Percentiles rank a stretch among this genome's conserved stretches.
These are phyloP conservation scores for Lycopodina hypogea DNA, from an alignment of 37 sponge, comb jelly and placozoan genomes.

Conservation along the genomic window DNA sequence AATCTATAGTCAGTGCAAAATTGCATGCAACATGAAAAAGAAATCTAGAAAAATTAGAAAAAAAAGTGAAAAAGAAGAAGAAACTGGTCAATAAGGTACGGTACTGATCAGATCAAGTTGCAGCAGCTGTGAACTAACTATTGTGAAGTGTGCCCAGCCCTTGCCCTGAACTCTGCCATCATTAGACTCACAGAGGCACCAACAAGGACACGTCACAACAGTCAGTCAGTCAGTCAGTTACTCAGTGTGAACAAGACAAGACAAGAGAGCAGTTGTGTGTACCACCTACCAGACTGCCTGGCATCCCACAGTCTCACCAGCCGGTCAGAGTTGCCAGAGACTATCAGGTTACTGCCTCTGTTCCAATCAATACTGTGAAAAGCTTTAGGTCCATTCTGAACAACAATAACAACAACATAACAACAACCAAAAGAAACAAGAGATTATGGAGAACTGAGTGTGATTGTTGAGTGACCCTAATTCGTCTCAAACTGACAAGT, in stretches of 20 bases:
- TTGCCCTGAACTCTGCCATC: too few species aligned
- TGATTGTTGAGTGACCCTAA: too few species aligned
- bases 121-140: too few species aligned
- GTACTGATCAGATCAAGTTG: too few species aligned
- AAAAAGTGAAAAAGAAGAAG: background rate
- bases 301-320: constrained; percentile 77
- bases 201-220: too few species aligned
- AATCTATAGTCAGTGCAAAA: background rate
- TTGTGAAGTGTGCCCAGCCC: too few species aligned
- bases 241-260: too few species aligned
- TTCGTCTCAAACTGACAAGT: too few species aligned
- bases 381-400: constrained; percentile 67
- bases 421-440: background rate
- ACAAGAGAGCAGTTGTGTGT: too few species aligned
- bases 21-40: background rate
- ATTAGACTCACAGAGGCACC: too few species aligned
- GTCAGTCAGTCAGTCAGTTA: too few species aligned
- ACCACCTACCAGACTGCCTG: constrained; percentile 15
- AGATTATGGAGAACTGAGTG: too few species aligned
- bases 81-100: background rate
- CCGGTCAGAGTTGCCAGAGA: constrained; percentile 73
- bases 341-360: constrained; percentile 33
- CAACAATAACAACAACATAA: background rate
- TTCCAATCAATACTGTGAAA: constrained; percentile 55
- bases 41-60: background rate